A percentile compares a stretch with the other conserved stretches of the same genome.
Evolutionary conservation across 2,888 invertebrate species (phyloP).

Genomic region (Drosophila basisetae): DNA sequence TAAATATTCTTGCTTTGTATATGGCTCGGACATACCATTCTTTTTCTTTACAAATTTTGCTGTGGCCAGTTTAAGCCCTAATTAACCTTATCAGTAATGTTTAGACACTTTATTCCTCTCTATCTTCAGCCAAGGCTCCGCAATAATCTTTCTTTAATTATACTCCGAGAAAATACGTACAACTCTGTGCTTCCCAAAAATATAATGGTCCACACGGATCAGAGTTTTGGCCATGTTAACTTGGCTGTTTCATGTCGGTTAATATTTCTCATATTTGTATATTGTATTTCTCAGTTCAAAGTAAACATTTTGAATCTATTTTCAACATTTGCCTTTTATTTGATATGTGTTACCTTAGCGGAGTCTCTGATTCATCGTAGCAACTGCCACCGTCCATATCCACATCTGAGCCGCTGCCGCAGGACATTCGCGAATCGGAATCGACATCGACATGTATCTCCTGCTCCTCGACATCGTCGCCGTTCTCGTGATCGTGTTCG

Average conservation of each 20-base stretch:
- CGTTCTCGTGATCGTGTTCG: conserved; percentile 72
- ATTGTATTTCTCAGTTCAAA: neutral
- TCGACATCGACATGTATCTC: conserved; percentile 85
- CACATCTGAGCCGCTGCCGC: conserved; percentile 85
- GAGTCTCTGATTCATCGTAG: conserved; percentile 85
- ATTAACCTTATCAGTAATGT: neutral
- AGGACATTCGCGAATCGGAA: conserved; percentile 85
- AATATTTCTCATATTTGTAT: neutral
- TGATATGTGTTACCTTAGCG: conserved; percentile 80
- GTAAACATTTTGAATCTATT: neutral
- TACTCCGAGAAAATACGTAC: neutral
- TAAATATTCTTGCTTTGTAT: neutral
- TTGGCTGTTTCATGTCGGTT: neutral
- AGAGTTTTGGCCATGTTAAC: neutral
- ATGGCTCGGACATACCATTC: neutral
- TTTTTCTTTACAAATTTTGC: neutral
- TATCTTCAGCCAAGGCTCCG: neutral
- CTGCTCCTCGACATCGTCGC: conserved; percentile 84
- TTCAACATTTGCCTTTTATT: neutral
- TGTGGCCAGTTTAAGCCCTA: neutral
- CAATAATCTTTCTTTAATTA: neutral
- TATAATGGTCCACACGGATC: neutral
- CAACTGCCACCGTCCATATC: conserved; percentile 85
- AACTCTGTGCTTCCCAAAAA: neutral
- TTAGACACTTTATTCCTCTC: neutral